These are phyloP conservation scores for Epizoanthus stellaris DNA, from an alignment of 92 coral and sea anemone genomes.

Conservation along the genomic window DNA sequence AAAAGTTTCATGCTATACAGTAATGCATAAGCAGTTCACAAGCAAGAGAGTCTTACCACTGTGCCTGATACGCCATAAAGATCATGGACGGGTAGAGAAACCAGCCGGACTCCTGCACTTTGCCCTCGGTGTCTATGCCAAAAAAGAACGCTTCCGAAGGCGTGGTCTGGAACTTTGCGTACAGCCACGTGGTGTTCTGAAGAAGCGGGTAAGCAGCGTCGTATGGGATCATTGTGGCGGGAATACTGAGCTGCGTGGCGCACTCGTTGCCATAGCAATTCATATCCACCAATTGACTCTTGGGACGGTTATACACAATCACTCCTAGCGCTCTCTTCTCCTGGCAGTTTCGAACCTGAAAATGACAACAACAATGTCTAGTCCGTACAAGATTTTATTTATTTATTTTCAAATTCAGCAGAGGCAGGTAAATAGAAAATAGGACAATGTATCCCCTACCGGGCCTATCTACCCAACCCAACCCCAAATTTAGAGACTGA, in stretches of 20 bases:
- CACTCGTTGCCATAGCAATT: constrained; percentile 83
- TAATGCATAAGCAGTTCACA: background rate
- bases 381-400: background rate
- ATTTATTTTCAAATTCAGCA: no score
- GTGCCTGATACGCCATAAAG: constrained; percentile 87
- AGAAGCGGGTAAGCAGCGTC: constrained; percentile 29
- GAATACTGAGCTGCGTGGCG: constrained; percentile 69
- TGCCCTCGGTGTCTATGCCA: constrained; percentile 84
- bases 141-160: constrained; percentile 84
- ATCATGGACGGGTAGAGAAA: constrained; percentile 81
- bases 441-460: no score
- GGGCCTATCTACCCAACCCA: no score
- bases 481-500: no score
- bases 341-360: constrained; percentile 73
- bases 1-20: background rate
- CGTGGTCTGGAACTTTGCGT: constrained; percentile 83
- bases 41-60: constrained; percentile 63
- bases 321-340: constrained; percentile 83
- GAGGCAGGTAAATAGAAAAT: no score
- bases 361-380: no score
- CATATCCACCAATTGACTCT: constrained; percentile 54
- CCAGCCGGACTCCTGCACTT: constrained; percentile 78
- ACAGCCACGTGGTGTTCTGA: constrained; percentile 9
- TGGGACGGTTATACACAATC: constrained; percentile 47
- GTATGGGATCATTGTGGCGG: constrained; percentile 76